Conservation (phyloP, 2,113 vertebrate genomes). For the Rana temporaria region DNA sequence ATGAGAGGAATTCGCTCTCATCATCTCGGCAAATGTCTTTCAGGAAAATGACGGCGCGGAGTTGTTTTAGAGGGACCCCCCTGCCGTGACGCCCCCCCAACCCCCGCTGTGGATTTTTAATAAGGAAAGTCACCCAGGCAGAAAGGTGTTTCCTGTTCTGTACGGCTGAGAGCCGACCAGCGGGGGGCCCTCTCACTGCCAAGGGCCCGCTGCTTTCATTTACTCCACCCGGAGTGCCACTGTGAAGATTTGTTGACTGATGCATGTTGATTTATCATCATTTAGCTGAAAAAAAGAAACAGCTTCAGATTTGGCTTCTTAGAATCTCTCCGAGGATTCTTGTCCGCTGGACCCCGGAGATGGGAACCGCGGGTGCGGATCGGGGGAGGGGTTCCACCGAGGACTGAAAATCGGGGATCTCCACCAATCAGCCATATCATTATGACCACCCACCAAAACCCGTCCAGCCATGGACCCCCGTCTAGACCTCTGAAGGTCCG, state of each 20-base stretch:
- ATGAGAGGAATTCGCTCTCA: constrained; percentile 77
- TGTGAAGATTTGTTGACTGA: constrained; percentile 70
- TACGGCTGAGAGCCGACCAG: constrained; percentile 90
- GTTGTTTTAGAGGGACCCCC: constrained; percentile 89
- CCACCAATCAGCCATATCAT: no score
- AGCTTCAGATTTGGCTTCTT: no score
- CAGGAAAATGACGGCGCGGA: constrained; percentile 90
- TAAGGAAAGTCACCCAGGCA: constrained; percentile 98
- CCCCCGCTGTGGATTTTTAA: constrained; percentile 96
- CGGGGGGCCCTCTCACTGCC: constrained; percentile 78
- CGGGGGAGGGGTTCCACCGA: no score
- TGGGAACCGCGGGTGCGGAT: no score
- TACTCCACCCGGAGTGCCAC: constrained; percentile 71
- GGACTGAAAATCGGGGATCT: no score
- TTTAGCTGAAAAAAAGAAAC: constrained; percentile 68
- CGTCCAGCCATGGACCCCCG: no score
- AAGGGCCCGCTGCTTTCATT: constrained; percentile 78
- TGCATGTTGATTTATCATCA: constrained; percentile 66
- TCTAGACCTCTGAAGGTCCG: no score
- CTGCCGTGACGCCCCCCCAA: constrained; percentile 88
- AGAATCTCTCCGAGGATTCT: no score
- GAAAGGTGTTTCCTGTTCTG: constrained; percentile 98
- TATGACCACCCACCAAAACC: no score
- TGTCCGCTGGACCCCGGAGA: no score
- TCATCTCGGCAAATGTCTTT: constrained; percentile 84